Percentiles rank a stretch among this genome's conserved stretches.
phyloP scores from a whole-genome alignment of 2,113 vertebrate genomes.

The Festucalex cinctus region DNA sequence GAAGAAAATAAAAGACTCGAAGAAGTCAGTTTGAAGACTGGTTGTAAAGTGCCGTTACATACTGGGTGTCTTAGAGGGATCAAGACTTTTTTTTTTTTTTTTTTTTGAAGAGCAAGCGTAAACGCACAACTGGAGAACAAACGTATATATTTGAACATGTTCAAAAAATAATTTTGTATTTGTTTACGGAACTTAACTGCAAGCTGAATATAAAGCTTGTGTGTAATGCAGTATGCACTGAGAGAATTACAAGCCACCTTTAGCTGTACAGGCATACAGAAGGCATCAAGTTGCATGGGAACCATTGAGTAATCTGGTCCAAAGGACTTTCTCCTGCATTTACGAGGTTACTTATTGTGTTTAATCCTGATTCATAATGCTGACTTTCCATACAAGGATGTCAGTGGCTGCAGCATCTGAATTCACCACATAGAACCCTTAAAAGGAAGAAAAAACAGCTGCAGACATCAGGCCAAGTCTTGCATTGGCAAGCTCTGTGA shows the following conservation, averaged over 20 bases:
- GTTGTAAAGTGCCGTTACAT: slow-evolving; percentile 32
- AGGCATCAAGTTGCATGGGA: slow-evolving; percentile 63
- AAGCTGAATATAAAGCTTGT: slow-evolving; percentile 56
- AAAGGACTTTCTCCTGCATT: slow-evolving; percentile 46
- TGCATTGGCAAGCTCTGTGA: neutral
- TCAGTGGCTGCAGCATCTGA: slow-evolving; percentile 34
- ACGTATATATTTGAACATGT: slow-evolving; percentile 36
- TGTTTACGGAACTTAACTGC: slow-evolving; percentile 40
- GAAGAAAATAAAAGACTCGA: slow-evolving; percentile 44
- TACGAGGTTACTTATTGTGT: slow-evolving; percentile 58
- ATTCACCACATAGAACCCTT: slow-evolving; percentile 28
- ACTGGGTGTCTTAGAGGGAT: slow-evolving; percentile 42
- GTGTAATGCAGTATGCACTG: slow-evolving; percentile 56
- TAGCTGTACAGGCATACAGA: slow-evolving; percentile 51
- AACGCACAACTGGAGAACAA: slow-evolving; percentile 18
- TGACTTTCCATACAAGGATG: slow-evolving; percentile 29
- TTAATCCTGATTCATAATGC: slow-evolving; percentile 58
- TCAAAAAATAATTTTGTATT: slow-evolving; percentile 19
- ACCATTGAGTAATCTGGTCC: slow-evolving; percentile 50
- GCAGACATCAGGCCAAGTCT: slow-evolving; percentile 32
- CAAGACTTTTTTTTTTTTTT: slow-evolving; percentile 10
- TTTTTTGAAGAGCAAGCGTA: slow-evolving; percentile 13
- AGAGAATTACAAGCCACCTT: slow-evolving; percentile 46
- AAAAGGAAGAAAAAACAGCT: slow-evolving; percentile 23
- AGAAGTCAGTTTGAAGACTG: slow-evolving; percentile 25